Percentiles rank a stretch among this genome's conserved stretches.
These are phyloP conservation scores for Chironex yamaguchii DNA, from an alignment of 30 jellyfish, hydroid and myxozoan species.

Conservation along the genomic window DNA sequence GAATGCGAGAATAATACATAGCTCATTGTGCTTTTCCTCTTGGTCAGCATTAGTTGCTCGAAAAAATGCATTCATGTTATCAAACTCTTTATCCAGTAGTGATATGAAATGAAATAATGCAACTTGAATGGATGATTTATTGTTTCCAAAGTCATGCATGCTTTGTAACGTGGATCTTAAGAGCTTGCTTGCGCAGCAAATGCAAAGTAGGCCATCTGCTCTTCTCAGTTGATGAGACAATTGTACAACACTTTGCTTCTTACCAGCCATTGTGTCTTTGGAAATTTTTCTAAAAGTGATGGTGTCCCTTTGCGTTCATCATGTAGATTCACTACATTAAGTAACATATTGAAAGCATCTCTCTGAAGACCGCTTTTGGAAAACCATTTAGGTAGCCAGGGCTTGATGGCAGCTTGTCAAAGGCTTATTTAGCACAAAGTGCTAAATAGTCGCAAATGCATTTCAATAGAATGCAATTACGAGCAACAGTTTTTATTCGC, in stretches of 20 bases:
- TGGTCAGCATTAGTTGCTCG: conserved; percentile 84
- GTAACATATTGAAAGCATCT: conserved; percentile 68
- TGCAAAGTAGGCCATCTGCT: conserved; percentile 67
- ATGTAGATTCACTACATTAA: conserved; percentile 52
- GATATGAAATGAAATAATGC: conserved; percentile 67
- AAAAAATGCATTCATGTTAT: conserved; percentile 44
- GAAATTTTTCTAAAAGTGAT: conserved; percentile 53
- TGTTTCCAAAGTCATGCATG: conserved; percentile 61
- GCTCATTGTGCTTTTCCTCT: conserved; percentile 57
- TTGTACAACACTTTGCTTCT: conserved; percentile 78
- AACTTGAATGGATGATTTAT: conserved; percentile 42
- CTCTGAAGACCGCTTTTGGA: conserved; percentile 65
- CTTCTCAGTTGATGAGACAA: conserved; percentile 76
- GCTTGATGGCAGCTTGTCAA: conserved; percentile 74
- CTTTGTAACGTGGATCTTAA: conserved; percentile 70
- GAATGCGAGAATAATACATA: conserved; percentile 35
- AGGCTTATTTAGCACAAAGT: conserved; percentile 49
- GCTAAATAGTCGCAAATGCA: conserved; percentile 82
- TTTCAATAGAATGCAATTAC: conserved; percentile 55
- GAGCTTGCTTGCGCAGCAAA: conserved; percentile 65
- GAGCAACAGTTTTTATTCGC: conserved; percentile 57
- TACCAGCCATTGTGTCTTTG: conserved; percentile 67
- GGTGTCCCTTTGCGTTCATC: conserved; percentile 63
- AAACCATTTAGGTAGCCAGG: conserved; percentile 83
- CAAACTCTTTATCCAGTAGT: conserved; percentile 71